phyloP scores from a whole-genome alignment of 2,797 vertebrate species.

The Pseudocheirus occidentalis region DNA sequence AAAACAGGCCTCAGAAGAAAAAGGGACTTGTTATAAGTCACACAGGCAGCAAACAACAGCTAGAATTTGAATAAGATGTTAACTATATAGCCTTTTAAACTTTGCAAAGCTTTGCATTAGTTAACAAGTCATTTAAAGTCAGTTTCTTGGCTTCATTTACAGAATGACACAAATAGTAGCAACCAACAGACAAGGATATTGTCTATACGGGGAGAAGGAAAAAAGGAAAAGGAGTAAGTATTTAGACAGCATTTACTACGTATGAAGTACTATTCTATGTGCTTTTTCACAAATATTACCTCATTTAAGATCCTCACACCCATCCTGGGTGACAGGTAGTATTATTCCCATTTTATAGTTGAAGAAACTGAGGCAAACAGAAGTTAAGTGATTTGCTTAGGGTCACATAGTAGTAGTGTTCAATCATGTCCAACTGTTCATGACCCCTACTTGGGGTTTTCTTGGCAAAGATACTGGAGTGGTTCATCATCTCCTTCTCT shows the following conservation, averaged over 20 bases:
- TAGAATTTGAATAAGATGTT: background rate
- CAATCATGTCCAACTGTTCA: background rate
- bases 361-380: background rate
- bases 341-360: background rate
- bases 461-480: background rate
- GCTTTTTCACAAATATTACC: background rate
- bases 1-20: background rate
- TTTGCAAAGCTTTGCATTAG: background rate
- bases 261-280: background rate
- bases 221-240: background rate
- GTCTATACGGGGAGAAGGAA: background rate
- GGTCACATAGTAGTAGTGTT: background rate
- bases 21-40: background rate
- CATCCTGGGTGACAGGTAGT: background rate
- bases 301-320: background rate
- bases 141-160: conserved; percentile 4
- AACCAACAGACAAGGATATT: background rate
- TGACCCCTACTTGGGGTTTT: background rate
- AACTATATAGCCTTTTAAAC: background rate
- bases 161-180: conserved; percentile 25
- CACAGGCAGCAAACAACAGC: background rate
- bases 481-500: background rate
- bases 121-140: background rate
- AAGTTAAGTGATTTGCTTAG: background rate
- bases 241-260: background rate